Evolutionary conservation across 2,113 vertebrate species (phyloP).

Genomic region (Cheirogaleus medius): DNA sequence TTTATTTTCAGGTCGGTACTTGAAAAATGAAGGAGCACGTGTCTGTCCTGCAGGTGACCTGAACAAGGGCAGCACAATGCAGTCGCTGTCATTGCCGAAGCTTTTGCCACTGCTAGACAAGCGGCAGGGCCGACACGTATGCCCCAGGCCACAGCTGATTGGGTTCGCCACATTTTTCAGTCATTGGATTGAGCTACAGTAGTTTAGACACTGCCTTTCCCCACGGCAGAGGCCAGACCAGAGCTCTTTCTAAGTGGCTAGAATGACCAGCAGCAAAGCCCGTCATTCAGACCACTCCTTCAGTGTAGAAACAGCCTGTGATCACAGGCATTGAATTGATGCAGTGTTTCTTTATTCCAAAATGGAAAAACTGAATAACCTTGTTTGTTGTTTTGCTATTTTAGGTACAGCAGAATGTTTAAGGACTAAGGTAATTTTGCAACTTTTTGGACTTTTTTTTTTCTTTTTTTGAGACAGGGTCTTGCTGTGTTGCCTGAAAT

Average conservation of each 20-base stretch:
- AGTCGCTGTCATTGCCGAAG: background rate
- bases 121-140: background rate
- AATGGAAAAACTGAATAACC: slow-evolving; percentile 69
- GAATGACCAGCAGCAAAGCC: background rate
- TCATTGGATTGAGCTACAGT: slow-evolving; percentile 38
- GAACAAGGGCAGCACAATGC: background rate
- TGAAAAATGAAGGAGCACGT: background rate
- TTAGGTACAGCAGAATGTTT: slow-evolving; percentile 42
- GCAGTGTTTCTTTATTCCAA: slow-evolving; percentile 25
- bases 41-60: background rate
- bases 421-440: slow-evolving; percentile 48
- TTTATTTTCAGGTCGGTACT: background rate
- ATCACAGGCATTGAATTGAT: background rate
- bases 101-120: background rate
- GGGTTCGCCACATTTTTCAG: background rate
- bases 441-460: background rate
- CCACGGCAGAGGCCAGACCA: background rate
- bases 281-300: background rate
- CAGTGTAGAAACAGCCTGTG: background rate
- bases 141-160: background rate
- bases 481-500: no score
- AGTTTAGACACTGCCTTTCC: background rate
- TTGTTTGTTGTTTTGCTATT: slow-evolving; percentile 65
- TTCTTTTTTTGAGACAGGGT: no score
- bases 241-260: background rate